Evolutionary conservation across 2,113 vertebrate genomes (phyloP).

Genomic region (Xiphophorus couchianus): DNA sequence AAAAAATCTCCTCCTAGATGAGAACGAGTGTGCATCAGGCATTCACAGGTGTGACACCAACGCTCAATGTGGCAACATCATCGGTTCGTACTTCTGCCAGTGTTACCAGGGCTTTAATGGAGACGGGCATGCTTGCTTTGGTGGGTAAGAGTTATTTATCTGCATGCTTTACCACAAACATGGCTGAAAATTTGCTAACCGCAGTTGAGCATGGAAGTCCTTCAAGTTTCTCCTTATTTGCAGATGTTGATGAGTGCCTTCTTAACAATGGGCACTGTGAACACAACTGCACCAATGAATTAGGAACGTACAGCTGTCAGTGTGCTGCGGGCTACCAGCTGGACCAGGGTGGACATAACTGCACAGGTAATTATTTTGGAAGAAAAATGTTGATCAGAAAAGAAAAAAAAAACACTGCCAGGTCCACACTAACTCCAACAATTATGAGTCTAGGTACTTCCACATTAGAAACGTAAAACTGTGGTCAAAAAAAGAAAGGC

Average conservation of each 20-base stretch:
- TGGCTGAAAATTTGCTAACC: background rate
- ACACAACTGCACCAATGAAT: conserved; percentile 78
- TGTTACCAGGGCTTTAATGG: conserved; percentile 84
- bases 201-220: background rate
- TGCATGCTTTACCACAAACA: background rate
- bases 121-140: conserved; percentile 80
- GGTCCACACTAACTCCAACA: no score
- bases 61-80: conserved; percentile 82
- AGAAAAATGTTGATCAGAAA: background rate
- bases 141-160: conserved; percentile 54
- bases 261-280: conserved; percentile 73
- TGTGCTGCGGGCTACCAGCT: conserved; percentile 74
- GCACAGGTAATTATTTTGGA: conserved; percentile 70
- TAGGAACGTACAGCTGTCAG: conserved; percentile 73
- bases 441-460: no score
- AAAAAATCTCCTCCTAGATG: conserved; percentile 62
- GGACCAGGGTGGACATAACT: conserved; percentile 67
- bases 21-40: conserved; percentile 80
- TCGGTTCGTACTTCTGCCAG: conserved; percentile 85
- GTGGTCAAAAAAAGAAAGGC: no score
- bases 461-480: no score
- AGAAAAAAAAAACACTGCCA: background rate
- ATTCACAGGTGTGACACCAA: conserved; percentile 78
- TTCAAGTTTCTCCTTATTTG: conserved; percentile 15
- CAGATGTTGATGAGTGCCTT: conserved; percentile 82